phyloP scores from a whole-genome alignment of 2,888 invertebrate species.

The Drosophila anceps region DNA sequence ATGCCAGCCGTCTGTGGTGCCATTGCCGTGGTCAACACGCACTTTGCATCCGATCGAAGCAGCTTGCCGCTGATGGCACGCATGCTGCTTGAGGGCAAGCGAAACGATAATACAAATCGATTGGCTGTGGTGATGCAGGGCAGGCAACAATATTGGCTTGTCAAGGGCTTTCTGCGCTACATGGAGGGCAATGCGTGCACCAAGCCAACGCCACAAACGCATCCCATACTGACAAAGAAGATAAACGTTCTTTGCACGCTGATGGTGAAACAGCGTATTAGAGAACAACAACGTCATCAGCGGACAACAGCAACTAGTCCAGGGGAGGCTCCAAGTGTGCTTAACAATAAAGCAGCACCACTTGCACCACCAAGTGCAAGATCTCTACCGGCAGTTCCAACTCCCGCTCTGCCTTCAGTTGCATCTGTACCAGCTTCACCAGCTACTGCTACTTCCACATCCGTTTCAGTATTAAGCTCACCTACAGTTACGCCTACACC shows the following conservation, averaged over 20 bases:
- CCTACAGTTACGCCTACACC: background rate
- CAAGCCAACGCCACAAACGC: slow-evolving; percentile 83
- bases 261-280: slow-evolving; percentile 81
- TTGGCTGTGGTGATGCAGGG: slow-evolving; percentile 84
- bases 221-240: slow-evolving; percentile 84
- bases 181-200: slow-evolving; percentile 80
- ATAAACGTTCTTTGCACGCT: slow-evolving; percentile 83
- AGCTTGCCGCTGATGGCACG: slow-evolving; percentile 77
- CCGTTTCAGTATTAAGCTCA: background rate
- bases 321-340: background rate
- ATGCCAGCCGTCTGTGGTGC: slow-evolving; percentile 83
- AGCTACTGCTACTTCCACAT: background rate
- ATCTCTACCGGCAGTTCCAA: background rate
- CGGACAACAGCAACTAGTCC: background rate
- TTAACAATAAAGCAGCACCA: background rate
- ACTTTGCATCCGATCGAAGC: slow-evolving; percentile 62
- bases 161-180: slow-evolving; percentile 81
- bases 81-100: slow-evolving; percentile 75
- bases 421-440: background rate
- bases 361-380: background rate
- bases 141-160: slow-evolving; percentile 78
- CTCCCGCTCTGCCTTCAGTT: background rate
- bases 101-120: slow-evolving; percentile 66
- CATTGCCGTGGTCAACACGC: slow-evolving; percentile 80
- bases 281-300: slow-evolving; percentile 51